phyloP scores from a whole-genome alignment of 2,888 invertebrate genomes.

The Stenichneumon culpator region DNA sequence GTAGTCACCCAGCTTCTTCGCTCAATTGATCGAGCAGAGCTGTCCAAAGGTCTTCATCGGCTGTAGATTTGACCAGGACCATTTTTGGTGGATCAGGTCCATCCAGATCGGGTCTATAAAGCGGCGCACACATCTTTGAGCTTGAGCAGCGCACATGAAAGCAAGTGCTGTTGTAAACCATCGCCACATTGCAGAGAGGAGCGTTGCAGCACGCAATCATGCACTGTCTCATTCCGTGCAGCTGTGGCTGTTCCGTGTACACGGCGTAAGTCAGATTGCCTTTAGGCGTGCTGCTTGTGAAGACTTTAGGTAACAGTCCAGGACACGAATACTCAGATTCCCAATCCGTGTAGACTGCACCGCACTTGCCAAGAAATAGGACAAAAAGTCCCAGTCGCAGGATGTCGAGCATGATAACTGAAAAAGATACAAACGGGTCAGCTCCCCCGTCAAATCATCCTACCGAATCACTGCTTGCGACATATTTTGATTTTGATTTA shows the following conservation, averaged over 20 bases:
- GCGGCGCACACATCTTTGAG: constrained; percentile 91
- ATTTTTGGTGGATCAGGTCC: constrained; percentile 89
- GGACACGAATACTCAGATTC: constrained; percentile 83
- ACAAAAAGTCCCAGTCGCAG: constrained; percentile 74
- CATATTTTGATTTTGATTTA: too few species aligned
- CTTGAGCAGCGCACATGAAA: constrained; percentile 91
- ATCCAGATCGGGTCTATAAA: constrained; percentile 87
- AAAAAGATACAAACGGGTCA: background rate
- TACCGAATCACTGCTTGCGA: background rate
- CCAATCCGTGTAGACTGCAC: constrained; percentile 76
- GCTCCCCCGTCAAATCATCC: background rate
- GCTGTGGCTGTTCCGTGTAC: constrained; percentile 87
- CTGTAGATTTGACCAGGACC: constrained; percentile 91
- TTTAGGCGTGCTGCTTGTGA: constrained; percentile 87
- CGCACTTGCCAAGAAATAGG: constrained; percentile 75
- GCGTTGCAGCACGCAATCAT: constrained; percentile 89
- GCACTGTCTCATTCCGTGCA: constrained; percentile 88
- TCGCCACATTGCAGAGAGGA: constrained; percentile 91
- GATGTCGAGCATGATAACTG: constrained; percentile 74
- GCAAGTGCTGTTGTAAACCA: constrained; percentile 91
- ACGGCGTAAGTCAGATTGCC: constrained; percentile 86
- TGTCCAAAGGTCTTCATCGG: constrained; percentile 86
- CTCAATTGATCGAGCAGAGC: constrained; percentile 81
- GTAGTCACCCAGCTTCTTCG: constrained; percentile 75
- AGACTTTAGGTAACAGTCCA: constrained; percentile 87